These are phyloP conservation scores for Aldrovandia affinis DNA, from an alignment of 2,797 vertebrate species.

Conservation along the genomic window DNA sequence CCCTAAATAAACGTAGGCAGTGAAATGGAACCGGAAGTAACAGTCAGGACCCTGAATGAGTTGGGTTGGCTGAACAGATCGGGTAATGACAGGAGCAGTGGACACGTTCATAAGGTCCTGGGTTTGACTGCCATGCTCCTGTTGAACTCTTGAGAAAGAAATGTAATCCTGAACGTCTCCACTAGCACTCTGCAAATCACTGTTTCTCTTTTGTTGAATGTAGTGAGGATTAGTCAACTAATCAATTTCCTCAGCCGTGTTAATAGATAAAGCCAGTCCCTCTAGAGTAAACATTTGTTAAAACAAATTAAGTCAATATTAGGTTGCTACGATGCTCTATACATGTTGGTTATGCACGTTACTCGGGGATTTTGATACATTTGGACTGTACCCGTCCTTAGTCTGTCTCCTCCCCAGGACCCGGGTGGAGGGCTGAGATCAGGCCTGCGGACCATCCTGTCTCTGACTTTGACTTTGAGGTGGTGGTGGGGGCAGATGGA, in stretches of 20 bases:
- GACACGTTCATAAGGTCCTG: not conserved
- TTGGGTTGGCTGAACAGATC: too few relatives aligned
- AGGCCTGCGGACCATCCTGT: slow-evolving; percentile 81
- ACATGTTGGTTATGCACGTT: not conserved
- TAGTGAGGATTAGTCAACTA: not conserved
- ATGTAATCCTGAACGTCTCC: not conserved
- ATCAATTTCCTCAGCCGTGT: not conserved
- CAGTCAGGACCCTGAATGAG: not conserved
- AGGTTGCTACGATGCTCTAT: too few relatives aligned
- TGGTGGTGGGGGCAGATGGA: slow-evolving; percentile 91
- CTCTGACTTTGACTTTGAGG: slow-evolving; percentile 86
- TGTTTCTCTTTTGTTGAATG: not conserved
- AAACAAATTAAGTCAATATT: not conserved
- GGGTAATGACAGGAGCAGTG: not conserved
- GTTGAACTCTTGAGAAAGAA: not conserved
- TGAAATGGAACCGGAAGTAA: not conserved
- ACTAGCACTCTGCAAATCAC: not conserved
- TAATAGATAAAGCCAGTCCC: not conserved
- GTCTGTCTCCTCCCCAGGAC: slow-evolving; percentile 69
- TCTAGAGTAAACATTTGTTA: not conserved
- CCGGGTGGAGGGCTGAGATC: slow-evolving; percentile 88
- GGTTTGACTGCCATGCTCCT: not conserved
- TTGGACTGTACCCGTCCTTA: not conserved
- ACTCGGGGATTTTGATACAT: not conserved
- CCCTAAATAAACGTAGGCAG: not conserved